Percentiles rank a stretch among this genome's conserved stretches.
Evolutionary conservation across 2,113 vertebrate species (phyloP).

Genomic region (Tautogolabrus adspersus): DNA sequence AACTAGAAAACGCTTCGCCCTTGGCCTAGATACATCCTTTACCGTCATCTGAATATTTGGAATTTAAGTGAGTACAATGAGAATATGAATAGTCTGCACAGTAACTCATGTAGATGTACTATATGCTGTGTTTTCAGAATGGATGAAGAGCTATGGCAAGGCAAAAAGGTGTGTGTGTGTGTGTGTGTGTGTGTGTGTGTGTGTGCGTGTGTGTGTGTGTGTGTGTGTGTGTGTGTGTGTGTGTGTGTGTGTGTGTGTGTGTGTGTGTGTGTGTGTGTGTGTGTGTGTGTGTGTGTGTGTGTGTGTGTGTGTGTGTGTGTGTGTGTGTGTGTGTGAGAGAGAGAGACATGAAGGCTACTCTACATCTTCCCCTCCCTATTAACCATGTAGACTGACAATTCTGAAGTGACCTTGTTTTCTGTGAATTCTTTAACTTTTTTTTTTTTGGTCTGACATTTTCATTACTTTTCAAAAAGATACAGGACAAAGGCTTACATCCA

Average conservation of each 20-base stretch:
- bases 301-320: too few relatives aligned
- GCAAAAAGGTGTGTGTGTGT: not conserved
- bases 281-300: too few relatives aligned
- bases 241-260: too few relatives aligned
- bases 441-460: constrained; percentile 92
- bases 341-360: constrained; percentile 23
- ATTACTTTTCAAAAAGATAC: constrained; percentile 86
- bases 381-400: constrained; percentile 65
- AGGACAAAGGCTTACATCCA: not conserved
- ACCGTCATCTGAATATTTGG: constrained; percentile 57
- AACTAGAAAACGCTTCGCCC: constrained; percentile 74
- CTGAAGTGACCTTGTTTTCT: constrained; percentile 88
- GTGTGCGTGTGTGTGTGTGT: too few relatives aligned
- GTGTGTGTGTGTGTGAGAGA: too few relatives aligned
- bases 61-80: constrained; percentile 68
- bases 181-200: not conserved
- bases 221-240: too few relatives aligned
- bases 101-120: constrained; percentile 35
- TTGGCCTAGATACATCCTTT: constrained; percentile 77
- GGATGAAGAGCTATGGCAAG: constrained; percentile 35
- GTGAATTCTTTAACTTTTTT: constrained; percentile 91
- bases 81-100: constrained; percentile 57
- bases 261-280: too few relatives aligned
- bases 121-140: constrained; percentile 29
- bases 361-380: constrained; percentile 62